These are phyloP conservation scores for Neosilurus hyrtlii DNA, from an alignment of 2,797 vertebrate genomes.

Conservation along the genomic window DNA sequence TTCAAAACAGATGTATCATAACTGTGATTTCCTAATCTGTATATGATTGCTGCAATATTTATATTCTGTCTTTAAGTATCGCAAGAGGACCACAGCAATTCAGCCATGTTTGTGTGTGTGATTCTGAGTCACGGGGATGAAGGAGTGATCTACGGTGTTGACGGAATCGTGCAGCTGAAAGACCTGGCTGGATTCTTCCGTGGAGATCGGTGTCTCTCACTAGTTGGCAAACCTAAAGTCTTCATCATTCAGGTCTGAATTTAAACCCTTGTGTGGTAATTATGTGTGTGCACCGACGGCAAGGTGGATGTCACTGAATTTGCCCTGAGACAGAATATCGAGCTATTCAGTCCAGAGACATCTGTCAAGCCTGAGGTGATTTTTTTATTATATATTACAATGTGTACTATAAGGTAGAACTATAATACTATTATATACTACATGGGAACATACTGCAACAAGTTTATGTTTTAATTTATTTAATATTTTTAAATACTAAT, in stretches of 20 bases:
- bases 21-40: not conserved
- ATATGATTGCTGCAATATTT: not conserved
- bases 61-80: constrained; percentile 57
- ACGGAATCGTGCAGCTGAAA: constrained; percentile 54
- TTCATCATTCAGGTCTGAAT: constrained; percentile 77
- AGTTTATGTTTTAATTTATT: too few species aligned
- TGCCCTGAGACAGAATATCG: too few species aligned
- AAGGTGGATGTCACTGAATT: too few species aligned
- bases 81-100: constrained; percentile 66
- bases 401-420: too few species aligned
- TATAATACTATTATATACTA: too few species aligned
- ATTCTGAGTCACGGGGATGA: constrained; percentile 75
- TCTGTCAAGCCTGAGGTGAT: too few species aligned
- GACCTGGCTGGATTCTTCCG: constrained; percentile 60
- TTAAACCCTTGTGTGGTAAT: not conserved
- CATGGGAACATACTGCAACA: too few species aligned
- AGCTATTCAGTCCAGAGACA: too few species aligned
- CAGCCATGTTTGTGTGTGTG: constrained; percentile 73
- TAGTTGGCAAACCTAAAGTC: constrained; percentile 77
- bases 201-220: constrained; percentile 62
- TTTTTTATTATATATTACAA: too few species aligned
- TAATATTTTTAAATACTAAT: too few species aligned
- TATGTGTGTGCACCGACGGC: too few species aligned
- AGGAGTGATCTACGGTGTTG: constrained; percentile 66
- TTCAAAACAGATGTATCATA: not conserved